Evolutionary conservation across 2,113 vertebrate genomes (phyloP).

Genomic region (Tauraco erythrolophus): DNA sequence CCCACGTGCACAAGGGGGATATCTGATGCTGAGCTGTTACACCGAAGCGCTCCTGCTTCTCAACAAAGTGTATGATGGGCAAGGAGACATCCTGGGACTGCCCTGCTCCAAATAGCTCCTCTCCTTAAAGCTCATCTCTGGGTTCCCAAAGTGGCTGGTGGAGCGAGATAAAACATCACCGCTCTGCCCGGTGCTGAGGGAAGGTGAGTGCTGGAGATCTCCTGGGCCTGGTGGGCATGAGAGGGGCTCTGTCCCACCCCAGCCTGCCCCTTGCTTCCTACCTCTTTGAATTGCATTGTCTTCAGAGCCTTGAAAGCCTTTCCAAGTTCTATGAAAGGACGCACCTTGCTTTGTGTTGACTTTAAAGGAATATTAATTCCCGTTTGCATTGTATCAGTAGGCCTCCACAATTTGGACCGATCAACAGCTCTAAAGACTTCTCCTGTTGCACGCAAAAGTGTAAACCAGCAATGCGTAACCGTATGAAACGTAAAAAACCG

Average conservation of each 20-base stretch:
- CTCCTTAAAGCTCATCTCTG: not conserved
- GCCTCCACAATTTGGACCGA: not conserved
- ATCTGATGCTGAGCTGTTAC: not conserved
- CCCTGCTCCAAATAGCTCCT: not conserved
- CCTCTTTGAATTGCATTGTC: not conserved
- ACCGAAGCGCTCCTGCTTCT: not conserved
- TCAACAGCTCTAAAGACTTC: not conserved
- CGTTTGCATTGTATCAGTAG: not conserved
- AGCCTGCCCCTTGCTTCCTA: not conserved
- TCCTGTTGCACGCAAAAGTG: not conserved
- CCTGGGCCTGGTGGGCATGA: too few relatives aligned
- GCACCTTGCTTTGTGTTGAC: not conserved
- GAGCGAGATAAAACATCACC: not conserved
- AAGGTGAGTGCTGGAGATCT: too few relatives aligned
- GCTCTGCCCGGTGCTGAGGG: not conserved
- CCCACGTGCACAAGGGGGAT: not conserved
- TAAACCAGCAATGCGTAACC: too few relatives aligned
- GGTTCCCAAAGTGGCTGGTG: not conserved
- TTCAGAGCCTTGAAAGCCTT: not conserved
- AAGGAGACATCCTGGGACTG: not conserved
- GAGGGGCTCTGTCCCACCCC: not conserved
- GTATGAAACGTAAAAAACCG: too few relatives aligned
- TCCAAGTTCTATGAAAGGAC: not conserved
- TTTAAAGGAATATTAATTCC: not conserved
- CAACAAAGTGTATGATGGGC: not conserved